Evolutionary conservation across 2,888 invertebrate species (phyloP).

Genomic region (Creontiades dilutus): DNA sequence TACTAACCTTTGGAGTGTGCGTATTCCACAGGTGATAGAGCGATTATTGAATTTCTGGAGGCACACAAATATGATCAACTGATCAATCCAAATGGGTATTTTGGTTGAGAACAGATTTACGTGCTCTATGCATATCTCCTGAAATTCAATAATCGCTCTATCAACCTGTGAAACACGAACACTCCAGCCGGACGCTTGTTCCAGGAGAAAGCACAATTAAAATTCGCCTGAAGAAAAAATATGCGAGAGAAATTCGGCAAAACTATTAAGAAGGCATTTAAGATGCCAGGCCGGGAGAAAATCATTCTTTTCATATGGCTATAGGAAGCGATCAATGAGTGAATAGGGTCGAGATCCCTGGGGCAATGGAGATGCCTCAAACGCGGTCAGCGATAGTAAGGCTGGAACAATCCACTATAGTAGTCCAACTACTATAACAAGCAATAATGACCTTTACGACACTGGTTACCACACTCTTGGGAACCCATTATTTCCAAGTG

Average conservation of each 20-base stretch:
- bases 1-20: no score
- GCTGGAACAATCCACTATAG: neutral
- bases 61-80: no score
- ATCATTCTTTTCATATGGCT: neutral
- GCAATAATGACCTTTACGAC: no score
- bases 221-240: neutral
- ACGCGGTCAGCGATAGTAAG: slow-evolving; percentile 9
- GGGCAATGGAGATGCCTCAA: slow-evolving; percentile 16
- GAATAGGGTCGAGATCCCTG: slow-evolving; percentile 18
- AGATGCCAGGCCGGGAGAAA: slow-evolving; percentile 4
- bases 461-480: no score
- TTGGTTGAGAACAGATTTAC: no score
- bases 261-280: neutral
- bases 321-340: neutral
- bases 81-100: no score
- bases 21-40: no score
- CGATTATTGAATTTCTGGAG: no score
- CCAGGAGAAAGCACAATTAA: slow-evolving; percentile 31
- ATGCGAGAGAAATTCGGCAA: slow-evolving; percentile 39
- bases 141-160: neutral
- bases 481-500: no score
- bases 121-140: no score
- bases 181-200: neutral
- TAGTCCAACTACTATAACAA: neutral
- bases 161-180: neutral